Percentiles rank a stretch among this genome's conserved stretches.
These are phyloP conservation scores for Steatocranus sp. DNA, from an alignment of 2,797 vertebrate genomes.

Conservation along the genomic window DNA sequence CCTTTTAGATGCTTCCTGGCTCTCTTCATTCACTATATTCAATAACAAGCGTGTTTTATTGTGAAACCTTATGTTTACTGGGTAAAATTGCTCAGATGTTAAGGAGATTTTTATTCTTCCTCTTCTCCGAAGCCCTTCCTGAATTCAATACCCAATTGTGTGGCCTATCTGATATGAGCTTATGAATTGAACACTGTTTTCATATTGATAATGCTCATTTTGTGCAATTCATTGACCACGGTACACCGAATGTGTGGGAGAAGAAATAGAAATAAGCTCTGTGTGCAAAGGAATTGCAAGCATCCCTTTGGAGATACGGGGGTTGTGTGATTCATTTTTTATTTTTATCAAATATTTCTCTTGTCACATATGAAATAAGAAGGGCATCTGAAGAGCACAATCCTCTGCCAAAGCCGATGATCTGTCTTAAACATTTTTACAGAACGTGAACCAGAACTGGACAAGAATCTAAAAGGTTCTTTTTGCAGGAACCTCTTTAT, in stretches of 20 bases:
- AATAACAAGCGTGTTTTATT: background rate
- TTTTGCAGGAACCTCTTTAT: background rate
- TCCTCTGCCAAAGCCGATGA: background rate
- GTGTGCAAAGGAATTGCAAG: background rate
- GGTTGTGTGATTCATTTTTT: background rate
- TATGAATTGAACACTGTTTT: constrained; percentile 26
- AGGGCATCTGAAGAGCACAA: background rate
- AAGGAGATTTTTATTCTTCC: background rate
- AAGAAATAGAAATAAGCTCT: background rate
- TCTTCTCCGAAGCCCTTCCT: background rate
- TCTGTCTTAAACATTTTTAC: background rate
- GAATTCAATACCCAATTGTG: constrained; percentile 14
- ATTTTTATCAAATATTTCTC: background rate
- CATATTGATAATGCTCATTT: constrained; percentile 7
- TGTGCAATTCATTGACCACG: background rate
- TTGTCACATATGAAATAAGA: background rate
- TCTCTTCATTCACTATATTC: background rate
- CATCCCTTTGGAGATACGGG: background rate
- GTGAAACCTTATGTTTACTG: constrained; percentile 7
- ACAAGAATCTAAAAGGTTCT: background rate
- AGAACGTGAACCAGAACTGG: background rate
- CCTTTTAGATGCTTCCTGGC: background rate
- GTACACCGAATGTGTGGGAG: background rate
- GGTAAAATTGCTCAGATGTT: constrained; percentile 20
- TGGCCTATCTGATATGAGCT: constrained; percentile 11